Base-by-base conservation (phyloP, 2,797 vertebrate species). In the Discoglossus pictus region DNA sequence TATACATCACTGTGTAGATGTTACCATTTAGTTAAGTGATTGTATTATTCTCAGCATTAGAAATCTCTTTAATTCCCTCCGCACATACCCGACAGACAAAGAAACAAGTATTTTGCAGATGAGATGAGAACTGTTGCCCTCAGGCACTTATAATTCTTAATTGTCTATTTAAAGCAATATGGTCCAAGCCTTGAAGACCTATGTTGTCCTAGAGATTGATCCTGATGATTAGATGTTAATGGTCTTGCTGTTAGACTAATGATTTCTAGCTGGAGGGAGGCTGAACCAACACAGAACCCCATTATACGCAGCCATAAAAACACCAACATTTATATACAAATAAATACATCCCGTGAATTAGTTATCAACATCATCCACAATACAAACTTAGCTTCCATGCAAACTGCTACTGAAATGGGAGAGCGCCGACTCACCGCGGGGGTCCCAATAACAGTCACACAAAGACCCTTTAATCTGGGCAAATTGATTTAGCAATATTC, bases 101-200 rank as follows among this genome's bases (percentile, higher is more conserved):
- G 24, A 27, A 50, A 50, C 10, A 12, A 24, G 23, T 16, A 50
- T 25, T 50, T 27, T 3, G 23, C 46, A 50, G 46, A 31, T 4
- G 53, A 56, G 21, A 40, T 8, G 13, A 15, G 20, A 17, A 7
- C 24, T 1, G 8, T 25, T 12, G 6, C 38, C 39, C 23, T 10
- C 4, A 2, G 38, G 55, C 38, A 11, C n/a, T 43, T 11, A 11
- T 2, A 42, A 50, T 11, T n/a, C 23, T 13, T 50, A 24, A 50
- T 50, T 27, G 23, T 15, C 46, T 50, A 13, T 50, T 50, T 50
- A 50, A 50, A 25, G 11, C 46, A n/a, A 50, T 50, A 50, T n/a
- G 23, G 46, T 25, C 13, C 3, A n/a, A 25, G 46, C 3, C 12
- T 17, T 25, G n/a, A 25, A 16, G 21, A 42, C 20, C 20, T 16